Conservation (phyloP, 2,888 invertebrate species). For the Caenorhabditis uteleia region DNA sequence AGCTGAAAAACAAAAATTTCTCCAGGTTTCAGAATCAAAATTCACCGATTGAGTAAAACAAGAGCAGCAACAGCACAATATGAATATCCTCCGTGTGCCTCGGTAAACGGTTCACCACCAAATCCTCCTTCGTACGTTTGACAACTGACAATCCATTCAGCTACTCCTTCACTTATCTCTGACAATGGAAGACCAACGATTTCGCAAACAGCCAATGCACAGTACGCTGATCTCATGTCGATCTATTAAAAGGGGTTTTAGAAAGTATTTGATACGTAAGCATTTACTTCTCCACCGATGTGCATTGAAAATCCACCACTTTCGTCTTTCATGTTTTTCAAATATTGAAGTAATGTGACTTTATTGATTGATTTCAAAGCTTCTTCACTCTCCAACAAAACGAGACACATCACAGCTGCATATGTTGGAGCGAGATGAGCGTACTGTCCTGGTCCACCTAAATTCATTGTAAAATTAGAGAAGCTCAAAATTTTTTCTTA, state of each 20-base stretch:
- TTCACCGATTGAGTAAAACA: slow-evolving; percentile 77
- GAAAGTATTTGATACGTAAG: too few species aligned
- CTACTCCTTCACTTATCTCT: slow-evolving; percentile 83
- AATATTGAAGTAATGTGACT: slow-evolving; percentile 60
- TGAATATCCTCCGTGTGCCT: slow-evolving; percentile 99
- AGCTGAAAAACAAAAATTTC: slow-evolving; percentile 22
- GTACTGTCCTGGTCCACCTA: slow-evolving; percentile 89
- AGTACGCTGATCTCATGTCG: slow-evolving; percentile 81
- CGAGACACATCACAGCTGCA: slow-evolving; percentile 91
- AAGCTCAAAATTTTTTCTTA: too few species aligned
- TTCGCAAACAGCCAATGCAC: slow-evolving; percentile 88
- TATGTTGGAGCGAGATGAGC: slow-evolving; percentile 96
- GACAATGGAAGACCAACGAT: slow-evolving; percentile 80
- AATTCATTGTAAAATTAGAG: too few species aligned
- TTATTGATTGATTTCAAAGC: slow-evolving; percentile 88
- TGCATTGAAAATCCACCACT: slow-evolving; percentile 89
- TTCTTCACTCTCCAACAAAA: slow-evolving; percentile 85
- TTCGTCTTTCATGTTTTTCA: slow-evolving; percentile 69
- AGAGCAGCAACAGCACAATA: slow-evolving; percentile 94
- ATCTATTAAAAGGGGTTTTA: slow-evolving; percentile 5
- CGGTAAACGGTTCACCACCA: slow-evolving; percentile 89
- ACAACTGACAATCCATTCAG: slow-evolving; percentile 91
- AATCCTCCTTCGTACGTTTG: slow-evolving; percentile 99
- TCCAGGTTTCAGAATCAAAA: background rate
- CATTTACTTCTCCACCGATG: slow-evolving; percentile 80